Base-by-base conservation (phyloP, 2,797 vertebrate genomes). In the Anguilla anguilla region DNA sequence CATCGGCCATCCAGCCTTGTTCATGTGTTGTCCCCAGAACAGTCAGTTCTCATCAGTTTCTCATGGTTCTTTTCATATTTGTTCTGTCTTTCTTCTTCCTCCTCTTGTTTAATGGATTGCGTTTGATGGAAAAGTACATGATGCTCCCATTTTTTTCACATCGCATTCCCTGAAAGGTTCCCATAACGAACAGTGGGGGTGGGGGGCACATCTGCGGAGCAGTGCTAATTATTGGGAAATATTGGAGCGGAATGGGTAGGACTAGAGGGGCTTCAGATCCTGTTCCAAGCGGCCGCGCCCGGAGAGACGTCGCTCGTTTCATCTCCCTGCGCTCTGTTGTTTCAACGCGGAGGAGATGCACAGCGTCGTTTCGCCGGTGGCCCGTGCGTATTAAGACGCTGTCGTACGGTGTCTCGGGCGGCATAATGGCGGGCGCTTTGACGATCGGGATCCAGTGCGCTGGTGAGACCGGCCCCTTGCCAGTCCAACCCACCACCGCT, bases 201-300 rank as follows among this genome's bases (percentile, higher is more conserved):
- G 69, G 89, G 86, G 43, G 74, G 91, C 95, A 96, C 96, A 97
- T 97, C 95, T 97, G 96, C 81, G 91, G 90, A 86, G 88, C 96
- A 96, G 95, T 86, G 83, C 94, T 96, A 96, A 96, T 96, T 95
- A 96, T 95, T 93, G 94, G 93, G 94, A 95, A 95, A 94, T 93
- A 94, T 92, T 90, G 90, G 89, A 92, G 93, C 51, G 91, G 86
- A 85, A 91, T 89, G 88, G 86, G 91, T 91, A 92, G 91, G 91
- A 93, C 93, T 92, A 13, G 92, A 88, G 51, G 86, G 79, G 87
- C 91, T 91, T 96, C 94, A 96, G 96, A 97, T 96, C 95, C 79
- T 93, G 93, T 94, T 97, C 96, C 96, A 97, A 95, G 91, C 53
- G 92, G 86, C 91, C 94, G 93, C 90, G 94, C 95, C 94, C 92